Percentiles rank a stretch among this genome's conserved stretches.
phyloP scores from a whole-genome alignment of 1,140 invertebrate genomes.

The Pseudoatta argentina region DNA sequence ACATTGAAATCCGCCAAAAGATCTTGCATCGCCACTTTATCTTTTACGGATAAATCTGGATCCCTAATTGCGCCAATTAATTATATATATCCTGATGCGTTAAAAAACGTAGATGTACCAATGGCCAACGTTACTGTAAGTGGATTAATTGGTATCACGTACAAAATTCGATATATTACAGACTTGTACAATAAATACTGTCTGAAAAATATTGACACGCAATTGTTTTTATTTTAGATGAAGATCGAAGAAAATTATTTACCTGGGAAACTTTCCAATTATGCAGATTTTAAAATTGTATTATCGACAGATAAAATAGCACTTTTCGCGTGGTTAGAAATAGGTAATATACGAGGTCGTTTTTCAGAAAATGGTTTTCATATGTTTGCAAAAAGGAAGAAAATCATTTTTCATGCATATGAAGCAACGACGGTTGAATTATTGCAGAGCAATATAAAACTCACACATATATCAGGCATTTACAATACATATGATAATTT shows the following conservation, averaged over 20 bases:
- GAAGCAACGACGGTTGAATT: constrained; percentile 61
- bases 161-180: not conserved
- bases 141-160: constrained; percentile 19
- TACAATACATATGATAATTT: constrained; percentile 65
- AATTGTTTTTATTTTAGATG: constrained; percentile 68
- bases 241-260: constrained; percentile 57
- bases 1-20: constrained; percentile 70
- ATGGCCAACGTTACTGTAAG: constrained; percentile 74
- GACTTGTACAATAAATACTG: constrained; percentile 8
- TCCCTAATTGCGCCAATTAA: constrained; percentile 82
- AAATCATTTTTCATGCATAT: constrained; percentile 72
- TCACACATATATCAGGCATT: constrained; percentile 78
- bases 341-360: constrained; percentile 82
- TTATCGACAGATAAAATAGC: constrained; percentile 86
- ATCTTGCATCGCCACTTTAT: constrained; percentile 79
- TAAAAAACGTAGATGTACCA: constrained; percentile 76
- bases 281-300: constrained; percentile 77
- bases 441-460: constrained; percentile 69
- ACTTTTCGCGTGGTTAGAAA: constrained; percentile 90
- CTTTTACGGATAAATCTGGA: constrained; percentile 71
- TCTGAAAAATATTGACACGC: not conserved
- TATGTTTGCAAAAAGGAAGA: constrained; percentile 75
- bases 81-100: constrained; percentile 81
- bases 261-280: constrained; percentile 70
- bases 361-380: constrained; percentile 91